Base-by-base conservation (phyloP, 1,140 invertebrate species). In the Coelopa frigida region DNA sequence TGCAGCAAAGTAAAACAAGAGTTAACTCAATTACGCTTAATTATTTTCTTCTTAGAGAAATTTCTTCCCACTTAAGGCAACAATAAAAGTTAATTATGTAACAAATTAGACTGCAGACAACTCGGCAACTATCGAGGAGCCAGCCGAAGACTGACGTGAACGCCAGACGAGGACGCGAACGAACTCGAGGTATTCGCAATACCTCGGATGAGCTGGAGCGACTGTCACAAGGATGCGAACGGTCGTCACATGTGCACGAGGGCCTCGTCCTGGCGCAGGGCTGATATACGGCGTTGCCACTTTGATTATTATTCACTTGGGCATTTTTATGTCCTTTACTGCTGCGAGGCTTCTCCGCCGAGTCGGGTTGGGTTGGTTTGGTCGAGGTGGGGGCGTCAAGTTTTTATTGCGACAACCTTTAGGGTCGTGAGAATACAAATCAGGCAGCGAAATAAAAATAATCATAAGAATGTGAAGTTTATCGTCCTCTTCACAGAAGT, bases 1-100 rank as follows among this genome's bases (percentile, higher is more conserved):
- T n/a, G n/a, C n/a, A n/a, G n/a, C n/a, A n/a, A n/a, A n/a, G n/a
- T n/a, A n/a, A n/a, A n/a, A n/a, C n/a, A n/a, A n/a, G n/a, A n/a
- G n/a, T n/a, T n/a, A 61, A 61, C 59, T 61, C 59, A 61, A 61
- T 61, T 61, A 61, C 53, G 59, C 59, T 61, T 61, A 61, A 61
- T 61, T 61, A 61, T 61, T 62, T 61, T 59, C 59, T 62, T 59
- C 59, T 61, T 58, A 10, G 8, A 29, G 8, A 8, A 29, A 8
- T 29, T 29, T 10, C 8, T 8, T 29, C 8, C 8, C 8, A 10
- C 8, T 29, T 8, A 8, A 10, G 27, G 27, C 27, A 29, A 29
- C 27, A 29, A 8, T 29, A 29, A 29, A 29, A 29, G 27, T 29
- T 29, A 29, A 29, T 29, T 29, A n/a, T n/a, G n/a, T n/a, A n/a